A percentile compares a stretch with the other conserved stretches of the same genome.
These are phyloP conservation scores for Parazoanthus swiftii DNA, from an alignment of 92 coral and sea anemone genomes.

Conservation along the genomic window DNA sequence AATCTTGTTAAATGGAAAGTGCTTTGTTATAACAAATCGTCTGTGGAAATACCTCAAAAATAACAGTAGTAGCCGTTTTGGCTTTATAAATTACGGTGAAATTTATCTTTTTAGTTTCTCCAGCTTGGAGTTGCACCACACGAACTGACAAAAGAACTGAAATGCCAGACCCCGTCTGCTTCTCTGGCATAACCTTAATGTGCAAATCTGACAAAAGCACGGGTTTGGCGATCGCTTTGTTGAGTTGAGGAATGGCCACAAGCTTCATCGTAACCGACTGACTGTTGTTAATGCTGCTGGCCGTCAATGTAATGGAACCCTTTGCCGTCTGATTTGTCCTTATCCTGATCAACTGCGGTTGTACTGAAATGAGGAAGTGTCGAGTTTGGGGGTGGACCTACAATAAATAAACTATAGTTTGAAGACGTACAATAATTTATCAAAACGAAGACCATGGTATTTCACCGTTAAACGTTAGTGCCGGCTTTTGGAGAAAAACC, in stretches of 20 bases:
- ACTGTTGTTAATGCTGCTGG: not conserved
- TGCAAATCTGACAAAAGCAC: slow-evolving; percentile 10
- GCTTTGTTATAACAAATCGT: not conserved
- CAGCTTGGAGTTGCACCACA: not conserved
- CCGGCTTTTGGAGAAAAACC: too few relatives aligned
- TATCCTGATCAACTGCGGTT: not conserved
- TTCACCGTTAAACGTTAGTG: too few relatives aligned
- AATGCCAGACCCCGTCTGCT: not conserved
- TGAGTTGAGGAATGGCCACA: not conserved
- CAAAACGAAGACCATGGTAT: not conserved
- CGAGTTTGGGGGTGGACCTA: not conserved
- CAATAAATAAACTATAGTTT: not conserved
- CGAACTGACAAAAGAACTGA: slow-evolving; percentile 1
- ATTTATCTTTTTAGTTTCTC: not conserved
- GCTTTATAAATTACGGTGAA: not conserved
- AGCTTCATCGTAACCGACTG: not conserved
- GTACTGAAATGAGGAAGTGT: not conserved
- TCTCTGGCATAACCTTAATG: slow-evolving; percentile 1
- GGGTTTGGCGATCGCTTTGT: not conserved
- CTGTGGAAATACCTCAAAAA: not conserved
- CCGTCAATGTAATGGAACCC: not conserved
- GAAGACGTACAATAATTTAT: not conserved
- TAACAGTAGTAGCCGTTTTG: not conserved
- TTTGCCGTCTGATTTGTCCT: not conserved
- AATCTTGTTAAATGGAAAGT: too few relatives aligned